Base-by-base conservation (phyloP, 2,113 vertebrate species). In the Hipposideros armiger region DNA sequence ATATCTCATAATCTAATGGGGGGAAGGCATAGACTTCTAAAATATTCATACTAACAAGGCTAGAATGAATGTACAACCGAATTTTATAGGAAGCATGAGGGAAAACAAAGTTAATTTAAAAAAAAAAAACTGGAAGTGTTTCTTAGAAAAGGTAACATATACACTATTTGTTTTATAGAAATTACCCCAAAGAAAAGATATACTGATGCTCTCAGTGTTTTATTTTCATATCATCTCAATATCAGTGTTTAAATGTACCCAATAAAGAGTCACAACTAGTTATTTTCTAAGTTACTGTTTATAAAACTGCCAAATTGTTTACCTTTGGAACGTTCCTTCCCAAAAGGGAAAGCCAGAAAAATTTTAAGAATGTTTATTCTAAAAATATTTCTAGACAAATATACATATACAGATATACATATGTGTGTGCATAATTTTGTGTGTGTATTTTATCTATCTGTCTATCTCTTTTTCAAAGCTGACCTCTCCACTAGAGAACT, bases 251-350 rank as follows among this genome's bases (percentile, higher is more conserved):
- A 90, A 82, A 90, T 69, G 16, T 90, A 82, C 19, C 30, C 13
- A 67, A 36, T 82, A 15, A 76, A 80, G 6, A 92, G 80, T 91
- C 3, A 93, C 56, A 93, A 30, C 28, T 30, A 83, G 89, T 95
- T 56, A 45, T 16, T 97, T 91, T 80, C 70, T 70, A 56, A 90
- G 22, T 89, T 84, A 42, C 32, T 40, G 92, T 80, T 92, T n/a
- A 50, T 90, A 84, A 87, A 72, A 56, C n/a, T 17, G 17, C 47
- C 72, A 76, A 73, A 54, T 54, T 95, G 91, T 96, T 90, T 97
- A 36, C 58, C 40, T 97, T 80, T 95, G 82, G 42, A 87, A 58
- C 70, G 15, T n/a, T 91, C n/a, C 58, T 95, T 96, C n/a, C n/a
- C 84, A 26, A 67, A 86, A 54, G 62, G 54, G 78, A 86, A 97